Conservation (phyloP, 2,797 vertebrate genomes). For the Enteromius radiatus region DNA sequence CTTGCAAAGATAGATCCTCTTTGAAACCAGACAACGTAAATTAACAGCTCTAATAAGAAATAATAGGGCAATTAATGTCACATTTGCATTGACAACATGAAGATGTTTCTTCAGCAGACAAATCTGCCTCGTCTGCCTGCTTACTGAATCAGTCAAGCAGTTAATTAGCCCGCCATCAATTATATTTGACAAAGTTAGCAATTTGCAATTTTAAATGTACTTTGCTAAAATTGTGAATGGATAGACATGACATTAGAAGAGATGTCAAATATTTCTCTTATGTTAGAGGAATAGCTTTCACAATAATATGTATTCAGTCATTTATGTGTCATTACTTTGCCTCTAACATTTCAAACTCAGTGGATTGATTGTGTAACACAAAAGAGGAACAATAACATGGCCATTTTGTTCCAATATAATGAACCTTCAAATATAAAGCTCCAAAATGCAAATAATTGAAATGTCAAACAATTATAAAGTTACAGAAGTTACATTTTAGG, state of each 20-base stretch:
- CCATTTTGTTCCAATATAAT: not conserved
- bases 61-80: slow-evolving; percentile 58
- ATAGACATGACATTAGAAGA: not conserved
- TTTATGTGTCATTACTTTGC: not conserved
- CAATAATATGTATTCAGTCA: not conserved
- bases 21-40: slow-evolving; percentile 49
- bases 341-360: not conserved
- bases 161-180: slow-evolving; percentile 61
- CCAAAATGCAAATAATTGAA: not conserved
- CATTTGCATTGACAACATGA: slow-evolving; percentile 21
- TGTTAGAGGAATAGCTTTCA: not conserved
- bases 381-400: not conserved
- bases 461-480: not conserved
- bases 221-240: slow-evolving; percentile 29
- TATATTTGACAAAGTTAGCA: slow-evolving; percentile 44
- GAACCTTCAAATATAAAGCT: not conserved
- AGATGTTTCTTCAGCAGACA: slow-evolving; percentile 37
- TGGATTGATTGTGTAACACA: not conserved
- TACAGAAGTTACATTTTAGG: not conserved
- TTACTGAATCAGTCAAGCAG: slow-evolving; percentile 56
- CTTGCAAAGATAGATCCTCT: slow-evolving; percentile 24
- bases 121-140: slow-evolving; percentile 5
- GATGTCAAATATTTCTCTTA: not conserved
- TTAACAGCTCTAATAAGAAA: slow-evolving; percentile 58
- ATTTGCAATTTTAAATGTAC: not conserved